Base-by-base conservation (phyloP, 2,113 vertebrate genomes). In the Saccopteryx leptura region DNA sequence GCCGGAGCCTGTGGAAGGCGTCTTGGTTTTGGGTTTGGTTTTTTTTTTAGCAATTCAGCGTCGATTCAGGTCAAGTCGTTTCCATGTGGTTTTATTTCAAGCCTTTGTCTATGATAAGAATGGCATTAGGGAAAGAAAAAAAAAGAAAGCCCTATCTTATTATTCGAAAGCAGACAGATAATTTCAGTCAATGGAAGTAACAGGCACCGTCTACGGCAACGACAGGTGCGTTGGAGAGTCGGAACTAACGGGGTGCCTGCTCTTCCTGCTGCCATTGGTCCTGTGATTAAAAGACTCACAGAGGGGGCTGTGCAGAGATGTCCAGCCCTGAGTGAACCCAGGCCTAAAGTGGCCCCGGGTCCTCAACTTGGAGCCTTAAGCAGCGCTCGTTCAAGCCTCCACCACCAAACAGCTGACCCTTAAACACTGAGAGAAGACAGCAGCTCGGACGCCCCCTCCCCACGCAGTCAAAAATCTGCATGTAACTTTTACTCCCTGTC, bases 61-160 rank as follows among this genome's bases (percentile, higher is more conserved):
- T 93, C 95, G 82, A 98, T 96, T 96, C 93, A 90, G 97, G 96
- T 98, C 97, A 98, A 97, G 90, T 85, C 96, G 94, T 95, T 96
- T 68, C 85, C 92, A 86, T 97, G 97, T 98, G 86, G 96, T 96
- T 98, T 98, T 97, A 97, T 98, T 98, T 97, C 93, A 97, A 97
- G 94, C 46, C 94, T 92, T 85, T 98, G 97, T 97, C 96, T 97
- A 96, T 87, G 3, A 92, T 81, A 97, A 96, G 95, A 93, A 90
- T 9, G 96, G 93, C 79, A 96, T 90, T 97, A 91, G 91, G 92
- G 97, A 96, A 96, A 23, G 26, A 96, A 87, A 60, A 97, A 97
- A 56, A 28, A 28, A 83, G 39, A 39, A 39, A 39, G 39, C 39
- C 39, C 39, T 91, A 72, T 86, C 96, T 56, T 88, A 63, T 52